Conservation (phyloP, 2,113 vertebrate species). For the Corythornis madagascariensis region DNA sequence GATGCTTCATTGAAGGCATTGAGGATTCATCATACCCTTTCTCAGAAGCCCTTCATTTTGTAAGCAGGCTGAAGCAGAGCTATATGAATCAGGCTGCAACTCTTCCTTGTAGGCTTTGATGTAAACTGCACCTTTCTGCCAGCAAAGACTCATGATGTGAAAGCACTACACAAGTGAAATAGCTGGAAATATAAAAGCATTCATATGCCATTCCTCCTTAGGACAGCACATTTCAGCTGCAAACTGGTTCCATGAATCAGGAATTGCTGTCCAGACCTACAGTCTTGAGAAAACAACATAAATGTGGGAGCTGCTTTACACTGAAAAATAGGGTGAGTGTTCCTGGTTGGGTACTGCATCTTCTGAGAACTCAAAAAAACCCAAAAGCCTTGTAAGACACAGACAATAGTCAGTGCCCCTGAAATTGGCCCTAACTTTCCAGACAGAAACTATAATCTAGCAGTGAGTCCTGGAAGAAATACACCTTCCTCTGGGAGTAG, state of each 20-base stretch:
- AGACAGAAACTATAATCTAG: neutral
- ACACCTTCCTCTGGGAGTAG: neutral
- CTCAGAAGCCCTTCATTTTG: neutral
- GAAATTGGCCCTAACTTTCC: neutral
- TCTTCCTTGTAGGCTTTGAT: neutral
- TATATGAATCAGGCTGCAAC: too few species aligned
- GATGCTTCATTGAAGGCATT: neutral
- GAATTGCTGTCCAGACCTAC: neutral
- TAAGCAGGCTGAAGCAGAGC: neutral
- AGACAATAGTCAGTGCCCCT: neutral
- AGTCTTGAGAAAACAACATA: neutral
- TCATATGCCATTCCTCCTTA: neutral
- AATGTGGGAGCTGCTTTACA: neutral
- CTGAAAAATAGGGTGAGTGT: neutral
- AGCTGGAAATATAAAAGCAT: neutral
- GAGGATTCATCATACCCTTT: neutral
- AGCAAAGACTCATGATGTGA: neutral
- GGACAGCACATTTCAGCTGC: neutral
- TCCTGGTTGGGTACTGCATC: neutral
- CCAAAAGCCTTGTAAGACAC: neutral
- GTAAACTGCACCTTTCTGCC: neutral
- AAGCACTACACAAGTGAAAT: neutral
- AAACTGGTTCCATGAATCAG: neutral
- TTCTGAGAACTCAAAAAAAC: neutral
- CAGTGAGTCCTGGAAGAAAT: neutral